Evolutionary conservation across 2,113 vertebrate genomes (phyloP).

Genomic region (Muntiacus muntjak): DNA sequence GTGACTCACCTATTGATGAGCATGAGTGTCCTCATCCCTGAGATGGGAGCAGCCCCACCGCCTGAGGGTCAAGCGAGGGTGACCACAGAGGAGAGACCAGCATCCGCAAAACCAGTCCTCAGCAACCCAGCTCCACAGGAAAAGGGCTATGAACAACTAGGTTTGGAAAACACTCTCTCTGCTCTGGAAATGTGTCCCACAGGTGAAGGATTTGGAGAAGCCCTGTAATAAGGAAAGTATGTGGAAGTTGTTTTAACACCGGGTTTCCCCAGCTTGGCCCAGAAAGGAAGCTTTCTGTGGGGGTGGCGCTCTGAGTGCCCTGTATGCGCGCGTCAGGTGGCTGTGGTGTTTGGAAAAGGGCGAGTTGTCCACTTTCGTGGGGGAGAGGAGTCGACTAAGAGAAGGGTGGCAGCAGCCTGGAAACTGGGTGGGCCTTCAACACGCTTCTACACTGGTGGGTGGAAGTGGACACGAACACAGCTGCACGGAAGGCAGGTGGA

Average conservation of each 20-base stretch:
- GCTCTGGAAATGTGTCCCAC: neutral
- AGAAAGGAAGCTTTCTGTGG: neutral
- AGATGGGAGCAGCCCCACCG: neutral
- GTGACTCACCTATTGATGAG: neutral
- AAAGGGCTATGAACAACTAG: neutral
- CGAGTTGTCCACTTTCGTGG: neutral
- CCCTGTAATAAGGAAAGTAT: neutral
- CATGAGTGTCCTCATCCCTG: neutral
- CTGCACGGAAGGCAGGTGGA: neutral
- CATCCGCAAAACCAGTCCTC: neutral
- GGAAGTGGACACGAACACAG: neutral
- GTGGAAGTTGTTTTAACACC: neutral
- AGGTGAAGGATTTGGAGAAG: neutral
- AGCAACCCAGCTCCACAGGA: neutral
- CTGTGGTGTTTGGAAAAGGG: neutral
- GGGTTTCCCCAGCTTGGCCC: neutral
- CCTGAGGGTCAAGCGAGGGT: neutral
- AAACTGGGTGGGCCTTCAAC: neutral
- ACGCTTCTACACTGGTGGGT: neutral
- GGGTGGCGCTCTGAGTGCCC: neutral
- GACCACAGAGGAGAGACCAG: neutral
- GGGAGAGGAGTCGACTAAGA: neutral
- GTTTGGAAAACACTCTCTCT: neutral
- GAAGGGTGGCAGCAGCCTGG: neutral
- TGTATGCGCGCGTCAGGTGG: neutral